Base-by-base conservation (phyloP, 2,797 vertebrate genomes). In the Champsocephalus esox region DNA sequence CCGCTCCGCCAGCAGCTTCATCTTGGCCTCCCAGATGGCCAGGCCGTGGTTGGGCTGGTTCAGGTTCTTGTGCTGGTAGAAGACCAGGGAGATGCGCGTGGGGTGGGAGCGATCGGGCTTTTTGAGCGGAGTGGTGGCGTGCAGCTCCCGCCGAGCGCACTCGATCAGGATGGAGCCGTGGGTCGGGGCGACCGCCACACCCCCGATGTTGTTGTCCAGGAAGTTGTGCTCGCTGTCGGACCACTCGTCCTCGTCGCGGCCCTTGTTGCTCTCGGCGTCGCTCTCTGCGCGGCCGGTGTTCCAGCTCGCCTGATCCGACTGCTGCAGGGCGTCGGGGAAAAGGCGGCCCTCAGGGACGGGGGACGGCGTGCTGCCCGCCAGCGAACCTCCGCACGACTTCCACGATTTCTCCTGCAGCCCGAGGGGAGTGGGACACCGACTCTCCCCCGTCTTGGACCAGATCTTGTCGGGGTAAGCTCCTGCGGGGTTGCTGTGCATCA, bases 21-120 rank as follows among this genome's bases (percentile, higher is more conserved):
- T 96, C 94, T 99, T 99, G 88, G 97, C 96, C 92, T 99, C 98
- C 98, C 98, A 99, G 43, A 99, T 93, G 63, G 96, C 97, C 91
- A 98, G 93, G 86, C 98, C 98, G 0, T 99, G 98, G 83, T 95
- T 94, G 85, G 98, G 97, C 92, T 99, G 97, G 93, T 98, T 99
- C 88, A 99, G 95, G 95, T 99, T 99, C 95, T 99, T 99, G 95
- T 99, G 98, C 96, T 99, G 98, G 96, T 99, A 99, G 92, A 99
- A 99, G 79, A 99, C 98, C 82, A 99, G 94, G 79, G 98, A 99
- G 94, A 99, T 99, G 87, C 98, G 98, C 10, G 97, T 96, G n/a
- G 98, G 98, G 82, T 99, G 98, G 79, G 96, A 94, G 73, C 98
- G 97, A 91, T 99, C 96, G 24, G 98, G 98, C 69, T 91, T 98